A percentile compares a stretch with the other conserved stretches of the same genome.
These are phyloP conservation scores for Ondatra zibethicus DNA, from an alignment of 2,113 vertebrate genomes.

Conservation along the genomic window DNA sequence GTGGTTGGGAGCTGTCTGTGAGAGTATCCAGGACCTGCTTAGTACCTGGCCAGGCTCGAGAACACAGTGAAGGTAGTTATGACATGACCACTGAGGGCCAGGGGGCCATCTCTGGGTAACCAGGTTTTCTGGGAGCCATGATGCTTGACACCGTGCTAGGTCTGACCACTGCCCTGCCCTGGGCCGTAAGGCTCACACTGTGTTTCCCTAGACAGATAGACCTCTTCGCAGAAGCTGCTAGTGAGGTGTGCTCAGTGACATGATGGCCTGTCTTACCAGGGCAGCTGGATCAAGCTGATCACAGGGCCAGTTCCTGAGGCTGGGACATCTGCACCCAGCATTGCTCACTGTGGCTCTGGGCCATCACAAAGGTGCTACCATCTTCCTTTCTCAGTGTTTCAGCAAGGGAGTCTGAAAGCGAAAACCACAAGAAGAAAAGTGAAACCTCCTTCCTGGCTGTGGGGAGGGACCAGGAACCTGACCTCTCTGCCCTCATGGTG, in stretches of 20 bases:
- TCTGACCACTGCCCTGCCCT: not conserved
- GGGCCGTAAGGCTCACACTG: accelerated
- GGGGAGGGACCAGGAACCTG: not conserved
- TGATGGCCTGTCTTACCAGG: not conserved
- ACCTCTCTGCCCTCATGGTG: not conserved
- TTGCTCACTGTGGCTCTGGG: not conserved
- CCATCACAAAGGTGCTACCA: accelerated
- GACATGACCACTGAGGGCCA: not conserved
- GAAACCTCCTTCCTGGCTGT: not conserved
- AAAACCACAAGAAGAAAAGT: conserved; percentile 64
- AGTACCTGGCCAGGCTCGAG: not conserved
- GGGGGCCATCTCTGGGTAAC: not conserved
- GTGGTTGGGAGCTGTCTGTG: not conserved
- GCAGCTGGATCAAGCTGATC: not conserved
- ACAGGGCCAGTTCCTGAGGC: not conserved
- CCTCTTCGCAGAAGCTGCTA: not conserved
- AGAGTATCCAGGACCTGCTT: not conserved
- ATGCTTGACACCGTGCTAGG: not conserved
- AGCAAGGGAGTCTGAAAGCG: conserved; percentile 46
- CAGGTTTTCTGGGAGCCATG: not conserved
- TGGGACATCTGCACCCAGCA: accelerated
- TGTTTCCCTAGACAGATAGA: not conserved
- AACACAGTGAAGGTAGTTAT: no score
- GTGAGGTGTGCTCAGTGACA: not conserved
- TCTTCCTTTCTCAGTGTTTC: not conserved